Evolutionary conservation across 2,797 vertebrate species (phyloP).

Genomic region (Lophotriccus pileatus): DNA sequence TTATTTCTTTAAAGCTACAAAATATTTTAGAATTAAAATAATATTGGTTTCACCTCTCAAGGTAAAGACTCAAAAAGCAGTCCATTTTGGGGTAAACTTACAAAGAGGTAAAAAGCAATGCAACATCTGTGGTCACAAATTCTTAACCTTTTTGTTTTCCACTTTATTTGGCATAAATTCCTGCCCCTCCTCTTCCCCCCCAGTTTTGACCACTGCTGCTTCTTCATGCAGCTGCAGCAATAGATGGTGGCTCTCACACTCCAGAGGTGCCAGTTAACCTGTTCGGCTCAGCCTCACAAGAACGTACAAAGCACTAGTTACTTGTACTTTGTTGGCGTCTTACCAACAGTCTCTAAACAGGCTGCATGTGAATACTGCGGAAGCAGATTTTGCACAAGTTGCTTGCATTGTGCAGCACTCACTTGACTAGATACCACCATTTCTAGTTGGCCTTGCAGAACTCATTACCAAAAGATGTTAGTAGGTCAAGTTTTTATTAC

Average conservation of each 20-base stretch:
- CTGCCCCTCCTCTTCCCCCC: background rate
- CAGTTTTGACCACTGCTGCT: background rate
- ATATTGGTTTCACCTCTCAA: background rate
- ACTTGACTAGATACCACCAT: background rate
- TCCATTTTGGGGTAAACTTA: background rate
- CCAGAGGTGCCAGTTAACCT: background rate
- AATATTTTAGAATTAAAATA: background rate
- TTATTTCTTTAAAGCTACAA: constrained; percentile 6
- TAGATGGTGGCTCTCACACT: background rate
- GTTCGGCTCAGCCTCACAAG: background rate
- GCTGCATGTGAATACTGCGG: background rate
- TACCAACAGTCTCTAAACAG: background rate
- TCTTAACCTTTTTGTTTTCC: background rate
- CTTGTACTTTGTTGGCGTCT: background rate
- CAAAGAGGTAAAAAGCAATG: background rate
- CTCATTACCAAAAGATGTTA: background rate
- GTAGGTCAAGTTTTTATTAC: background rate
- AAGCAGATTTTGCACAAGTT: background rate
- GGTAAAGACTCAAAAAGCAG: background rate
- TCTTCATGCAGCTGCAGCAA: background rate
- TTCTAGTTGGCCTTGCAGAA: background rate
- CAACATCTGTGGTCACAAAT: background rate
- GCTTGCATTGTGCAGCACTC: background rate
- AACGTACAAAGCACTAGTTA: background rate
- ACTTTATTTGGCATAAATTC: background rate